Evolutionary conservation across 2,797 vertebrate genomes (phyloP).

Genomic region (Sibirionetta formosa): DNA sequence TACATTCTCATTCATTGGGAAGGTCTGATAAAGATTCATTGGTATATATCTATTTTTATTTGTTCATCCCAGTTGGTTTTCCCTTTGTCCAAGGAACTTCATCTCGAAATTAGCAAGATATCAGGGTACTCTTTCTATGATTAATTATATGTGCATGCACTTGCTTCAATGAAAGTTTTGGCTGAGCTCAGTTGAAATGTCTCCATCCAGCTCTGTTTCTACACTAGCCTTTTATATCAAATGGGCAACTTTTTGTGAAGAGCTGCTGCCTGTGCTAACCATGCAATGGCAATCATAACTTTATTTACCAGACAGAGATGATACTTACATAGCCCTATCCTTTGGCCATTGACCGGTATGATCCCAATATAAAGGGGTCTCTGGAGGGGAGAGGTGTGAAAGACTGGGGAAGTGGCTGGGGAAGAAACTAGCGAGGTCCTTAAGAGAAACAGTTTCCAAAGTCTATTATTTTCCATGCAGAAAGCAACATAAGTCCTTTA

Average conservation of each 20-base stretch:
- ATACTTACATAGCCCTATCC: fast-evolving
- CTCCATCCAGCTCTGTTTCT: not conserved
- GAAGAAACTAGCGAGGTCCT: not conserved
- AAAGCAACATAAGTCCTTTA: not conserved
- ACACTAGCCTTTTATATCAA: not conserved
- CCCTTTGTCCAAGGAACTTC: not conserved
- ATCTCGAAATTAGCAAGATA: not conserved
- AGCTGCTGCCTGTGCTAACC: not conserved
- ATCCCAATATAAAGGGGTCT: not conserved
- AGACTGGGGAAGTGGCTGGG: not conserved
- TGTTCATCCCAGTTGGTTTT: not conserved
- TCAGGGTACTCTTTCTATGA: not conserved
- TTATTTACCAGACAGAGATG: not conserved
- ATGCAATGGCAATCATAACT: not conserved
- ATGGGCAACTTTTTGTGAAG: not conserved
- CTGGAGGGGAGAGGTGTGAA: not conserved
- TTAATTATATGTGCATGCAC: not conserved
- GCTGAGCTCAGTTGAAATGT: not conserved
- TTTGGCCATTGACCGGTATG: not conserved
- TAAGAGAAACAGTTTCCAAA: not conserved
- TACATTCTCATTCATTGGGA: not conserved
- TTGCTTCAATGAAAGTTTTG: not conserved
- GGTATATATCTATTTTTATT: not conserved
- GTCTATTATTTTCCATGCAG: not conserved
- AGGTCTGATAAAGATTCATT: not conserved